Conservation (phyloP, 1,140 invertebrate species). For the Fopius arisanus region DNA sequence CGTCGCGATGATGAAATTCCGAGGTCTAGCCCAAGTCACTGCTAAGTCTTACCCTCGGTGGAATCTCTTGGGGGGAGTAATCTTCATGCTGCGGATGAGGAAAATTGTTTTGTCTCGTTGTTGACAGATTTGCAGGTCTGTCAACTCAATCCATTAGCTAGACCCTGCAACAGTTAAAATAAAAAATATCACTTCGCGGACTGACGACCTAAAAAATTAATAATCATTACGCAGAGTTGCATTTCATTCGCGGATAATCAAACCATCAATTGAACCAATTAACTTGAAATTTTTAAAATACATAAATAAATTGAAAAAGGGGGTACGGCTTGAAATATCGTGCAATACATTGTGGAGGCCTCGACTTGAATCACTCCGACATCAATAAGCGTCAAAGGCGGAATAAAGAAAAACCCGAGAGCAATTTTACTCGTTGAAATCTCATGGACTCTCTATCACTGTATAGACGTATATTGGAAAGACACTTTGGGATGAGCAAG, state of each 20-base stretch:
- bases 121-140: no score
- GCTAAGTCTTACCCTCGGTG: not conserved
- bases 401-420: not conserved
- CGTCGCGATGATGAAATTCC: constrained; percentile 31
- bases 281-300: no score
- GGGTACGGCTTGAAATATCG: not conserved
- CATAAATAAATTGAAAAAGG: no score
- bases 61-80: not conserved
- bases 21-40: not conserved
- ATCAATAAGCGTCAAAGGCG: not conserved
- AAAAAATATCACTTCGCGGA: no score
- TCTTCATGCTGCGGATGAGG: not conserved
- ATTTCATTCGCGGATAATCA: no score
- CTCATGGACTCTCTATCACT: not conserved
- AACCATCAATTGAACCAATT: no score
- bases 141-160: no score
- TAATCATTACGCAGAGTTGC: no score
- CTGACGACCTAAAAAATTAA: no score
- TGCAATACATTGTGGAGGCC: no score
- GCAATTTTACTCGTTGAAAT: not conserved
- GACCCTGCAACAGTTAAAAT: no score
- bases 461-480: not conserved
- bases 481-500: constrained; percentile 1
- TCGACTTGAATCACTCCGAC: no score
- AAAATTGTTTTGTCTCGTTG: not conserved